Base-by-base conservation (phyloP, 2,113 vertebrate species). In the Ciconia boyciana region DNA sequence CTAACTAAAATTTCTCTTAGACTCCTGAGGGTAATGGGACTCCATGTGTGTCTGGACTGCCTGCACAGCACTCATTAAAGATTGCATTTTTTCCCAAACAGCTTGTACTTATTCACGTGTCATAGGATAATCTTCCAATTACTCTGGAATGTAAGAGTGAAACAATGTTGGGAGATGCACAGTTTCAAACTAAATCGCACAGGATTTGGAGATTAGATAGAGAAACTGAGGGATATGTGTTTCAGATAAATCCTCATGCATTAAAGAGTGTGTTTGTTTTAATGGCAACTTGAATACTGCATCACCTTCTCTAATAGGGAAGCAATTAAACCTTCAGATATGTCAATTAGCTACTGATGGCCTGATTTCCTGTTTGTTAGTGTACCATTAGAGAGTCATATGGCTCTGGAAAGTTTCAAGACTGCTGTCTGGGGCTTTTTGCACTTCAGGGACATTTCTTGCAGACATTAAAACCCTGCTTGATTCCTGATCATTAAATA, bases 281-380 rank as follows among this genome's bases (percentile, higher is more conserved):
- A 96, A 97, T 86, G 71, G 94, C 93, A 87, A 83, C 81, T 24
- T 80, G 66, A 97, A 94, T 91, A 84, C 88, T 92, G 91, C 93
- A 89, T 95, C 97, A 97, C 97, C 97, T 98, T 85, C 66, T 61
- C 89, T 98, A 98, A 97, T 91, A 97, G 92, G 97, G 95, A 97
- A 97, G 97, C 96, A 96, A 97, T 98, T 98, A 98, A 98, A 98
- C 86, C 13, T 83, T 98, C 97, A 97, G 94, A 94, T 96, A 89
- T 94, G 96, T 97, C 97, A 97, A 97, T 98, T 98, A 98, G 77
- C 80, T 83, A 95, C 82, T 92, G 91, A 98, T 96, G 83, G 96
- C 83, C 90, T 96, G 93, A 94, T 98, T 98, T 97, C 92, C 95
- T 97, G 90, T 93, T 97, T 95, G 70, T 96, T 98, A 97, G 93